These are phyloP conservation scores for Rhinatrema bivittatum DNA, from an alignment of 2,797 vertebrate genomes.

Conservation along the genomic window DNA sequence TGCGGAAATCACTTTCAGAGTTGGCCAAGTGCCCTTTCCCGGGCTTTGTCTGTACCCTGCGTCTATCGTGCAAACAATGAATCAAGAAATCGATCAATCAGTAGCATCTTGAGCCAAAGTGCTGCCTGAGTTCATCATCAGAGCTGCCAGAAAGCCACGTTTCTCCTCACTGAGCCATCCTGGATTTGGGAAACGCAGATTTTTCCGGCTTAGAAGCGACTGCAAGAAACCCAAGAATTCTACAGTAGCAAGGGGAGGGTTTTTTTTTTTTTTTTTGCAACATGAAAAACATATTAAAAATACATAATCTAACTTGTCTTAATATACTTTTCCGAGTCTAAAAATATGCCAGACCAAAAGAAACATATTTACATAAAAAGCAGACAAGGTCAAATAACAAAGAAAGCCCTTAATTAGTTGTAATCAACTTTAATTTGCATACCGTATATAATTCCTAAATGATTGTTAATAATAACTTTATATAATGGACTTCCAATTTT, in stretches of 20 bases:
- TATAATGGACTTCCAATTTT: slow-evolving; percentile 99
- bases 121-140: no score
- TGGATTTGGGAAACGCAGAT: no score
- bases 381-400: slow-evolving; percentile 99
- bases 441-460: slow-evolving; percentile 93
- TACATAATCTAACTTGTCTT: slow-evolving; percentile 79
- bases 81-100: no score
- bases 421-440: slow-evolving; percentile 99
- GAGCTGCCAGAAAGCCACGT: no score
- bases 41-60: no score
- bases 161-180: slow-evolving; percentile 13
- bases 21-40: no score
- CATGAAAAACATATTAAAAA: slow-evolving; percentile 66
- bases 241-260: slow-evolving; percentile 41
- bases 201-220: no score
- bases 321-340: slow-evolving; percentile 79
- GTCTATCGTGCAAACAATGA: no score
- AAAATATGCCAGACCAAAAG: slow-evolving; percentile 82
- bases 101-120: no score
- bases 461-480: slow-evolving; percentile 99
- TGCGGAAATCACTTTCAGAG: no score
- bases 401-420: slow-evolving; percentile 99
- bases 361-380: slow-evolving; percentile 99
- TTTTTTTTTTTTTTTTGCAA: no score
- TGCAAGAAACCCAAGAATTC: slow-evolving; percentile 35